Evolutionary conservation across 2,113 vertebrate genomes (phyloP).

Genomic region (Periophthalmus modestus): DNA sequence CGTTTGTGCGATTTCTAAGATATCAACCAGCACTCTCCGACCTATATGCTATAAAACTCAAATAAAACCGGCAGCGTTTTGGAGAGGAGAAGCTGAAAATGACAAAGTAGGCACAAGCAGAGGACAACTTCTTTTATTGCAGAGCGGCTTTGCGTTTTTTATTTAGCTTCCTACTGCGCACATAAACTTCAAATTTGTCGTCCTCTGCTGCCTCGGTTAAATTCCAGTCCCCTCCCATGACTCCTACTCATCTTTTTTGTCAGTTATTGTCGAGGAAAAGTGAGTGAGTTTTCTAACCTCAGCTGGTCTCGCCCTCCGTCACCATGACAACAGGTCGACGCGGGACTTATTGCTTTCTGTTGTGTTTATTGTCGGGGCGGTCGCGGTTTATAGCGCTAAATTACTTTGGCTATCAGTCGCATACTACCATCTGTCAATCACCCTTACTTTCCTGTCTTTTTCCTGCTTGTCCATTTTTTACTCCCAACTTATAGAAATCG

Average conservation of each 20-base stretch:
- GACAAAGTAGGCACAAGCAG: constrained; percentile 37
- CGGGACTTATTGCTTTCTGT: constrained; percentile 53
- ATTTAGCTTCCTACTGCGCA: constrained; percentile 17
- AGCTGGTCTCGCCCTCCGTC: constrained; percentile 38
- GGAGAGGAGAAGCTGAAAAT: constrained; percentile 26
- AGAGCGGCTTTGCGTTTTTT: constrained; percentile 22
- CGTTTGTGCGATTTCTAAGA: constrained; percentile 7
- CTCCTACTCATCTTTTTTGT: constrained; percentile 35
- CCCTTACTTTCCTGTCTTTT: constrained; percentile 4
- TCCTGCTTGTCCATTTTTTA: neutral
- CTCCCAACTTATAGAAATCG: neutral
- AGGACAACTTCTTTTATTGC: constrained; percentile 38
- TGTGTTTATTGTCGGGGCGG: constrained; percentile 46
- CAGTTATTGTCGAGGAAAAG: constrained; percentile 48
- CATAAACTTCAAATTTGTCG: constrained; percentile 49
- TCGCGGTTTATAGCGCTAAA: constrained; percentile 33
- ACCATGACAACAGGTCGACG: constrained; percentile 37
- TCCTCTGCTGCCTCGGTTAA: constrained; percentile 36
- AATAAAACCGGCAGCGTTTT: constrained; percentile 9
- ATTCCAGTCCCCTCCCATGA: constrained; percentile 34
- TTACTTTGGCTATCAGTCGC: constrained; percentile 56
- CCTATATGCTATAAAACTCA: neutral
- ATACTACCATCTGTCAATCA: constrained; percentile 15
- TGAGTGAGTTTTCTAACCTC: constrained; percentile 53
- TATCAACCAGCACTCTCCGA: constrained; percentile 23